Base-by-base conservation (phyloP, 2,797 vertebrate species). In the Argyrosomus regius region DNA sequence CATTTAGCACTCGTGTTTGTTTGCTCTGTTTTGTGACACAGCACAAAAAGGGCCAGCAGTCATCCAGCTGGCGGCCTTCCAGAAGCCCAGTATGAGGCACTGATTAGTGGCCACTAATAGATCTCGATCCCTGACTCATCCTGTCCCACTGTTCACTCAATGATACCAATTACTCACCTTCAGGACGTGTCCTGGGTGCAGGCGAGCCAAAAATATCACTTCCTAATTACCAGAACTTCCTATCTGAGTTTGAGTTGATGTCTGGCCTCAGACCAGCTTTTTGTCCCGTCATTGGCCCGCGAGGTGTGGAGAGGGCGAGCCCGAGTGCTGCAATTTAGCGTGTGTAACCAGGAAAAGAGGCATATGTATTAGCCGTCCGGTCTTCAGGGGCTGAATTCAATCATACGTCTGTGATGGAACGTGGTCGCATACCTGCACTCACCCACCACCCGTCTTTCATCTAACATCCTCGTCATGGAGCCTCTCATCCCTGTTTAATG, bases 101-200 rank as follows among this genome's bases (percentile, higher is more conserved):
- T 82, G 88, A 90, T 91, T 87, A 85, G 82, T 78, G 77, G 54
- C 87, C 83, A 73, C 79, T 92, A 89, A 91, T 89, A 90, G 88
- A 91, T 82, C 87, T 86, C 11, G 28, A 84, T 84, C 86, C 83
- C 85, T 91, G 88, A 91, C 86, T 89, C 90, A 88, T 90, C 82
- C 84, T 26, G 83, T 83, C 86, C 83, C 81, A 74, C 81, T 83
- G 84, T 85, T 92, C 88, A 81, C 74, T 89, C 83, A 78, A 58
- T 89, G 88, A 84, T 85, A 88, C 81, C 87, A 83, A 90, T 94
- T 91, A 92, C 87, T 93, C 92, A 89, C 81, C 86, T 86, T 88
- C 87, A 81, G 63, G 82, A 84, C 69, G 22, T 20, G 72, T 77
- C 58, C 85, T 3, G 50, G 14, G 58, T 77, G 80, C 54, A 74